Evolutionary conservation across 2,888 invertebrate species (phyloP).

Genomic region (Empis stercorea): DNA sequence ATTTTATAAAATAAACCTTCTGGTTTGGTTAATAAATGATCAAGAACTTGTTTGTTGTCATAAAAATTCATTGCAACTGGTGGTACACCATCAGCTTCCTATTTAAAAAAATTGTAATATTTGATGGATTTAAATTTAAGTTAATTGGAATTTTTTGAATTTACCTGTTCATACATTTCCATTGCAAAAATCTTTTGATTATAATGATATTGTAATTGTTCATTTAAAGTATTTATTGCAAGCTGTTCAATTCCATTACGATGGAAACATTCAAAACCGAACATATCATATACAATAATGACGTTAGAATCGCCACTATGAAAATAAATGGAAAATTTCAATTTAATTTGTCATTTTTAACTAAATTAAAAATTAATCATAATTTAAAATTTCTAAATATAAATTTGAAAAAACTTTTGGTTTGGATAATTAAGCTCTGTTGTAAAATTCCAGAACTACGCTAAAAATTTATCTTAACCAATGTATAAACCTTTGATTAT

Average conservation of each 20-base stretch:
- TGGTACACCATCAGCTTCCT: conserved; percentile 68
- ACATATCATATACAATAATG: conserved; percentile 74
- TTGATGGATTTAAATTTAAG: background rate
- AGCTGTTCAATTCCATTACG: conserved; percentile 78
- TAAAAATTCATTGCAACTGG: conserved; percentile 62
- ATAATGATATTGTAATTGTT: conserved; percentile 87
- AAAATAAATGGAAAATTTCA: no score
- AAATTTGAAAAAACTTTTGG: no score
- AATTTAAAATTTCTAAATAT: no score
- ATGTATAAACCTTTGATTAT: no score
- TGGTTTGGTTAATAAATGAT: conserved; percentile 74
- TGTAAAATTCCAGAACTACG: no score
- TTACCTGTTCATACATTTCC: conserved; percentile 62
- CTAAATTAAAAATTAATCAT: no score
- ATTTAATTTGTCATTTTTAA: no score
- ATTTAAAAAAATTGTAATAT: conserved; percentile 17
- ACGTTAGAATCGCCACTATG: conserved; percentile 77
- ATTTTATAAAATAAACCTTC: conserved; percentile 71
- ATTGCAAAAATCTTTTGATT: conserved; percentile 83
- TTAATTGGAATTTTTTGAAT: background rate
- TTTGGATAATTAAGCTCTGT: no score
- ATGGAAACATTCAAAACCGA: conserved; percentile 85
- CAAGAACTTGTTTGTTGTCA: conserved; percentile 78
- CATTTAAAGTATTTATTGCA: conserved; percentile 79
- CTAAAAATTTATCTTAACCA: no score